Conservation (phyloP, 2,888 invertebrate species). For the Colostygia pectinataria region DNA sequence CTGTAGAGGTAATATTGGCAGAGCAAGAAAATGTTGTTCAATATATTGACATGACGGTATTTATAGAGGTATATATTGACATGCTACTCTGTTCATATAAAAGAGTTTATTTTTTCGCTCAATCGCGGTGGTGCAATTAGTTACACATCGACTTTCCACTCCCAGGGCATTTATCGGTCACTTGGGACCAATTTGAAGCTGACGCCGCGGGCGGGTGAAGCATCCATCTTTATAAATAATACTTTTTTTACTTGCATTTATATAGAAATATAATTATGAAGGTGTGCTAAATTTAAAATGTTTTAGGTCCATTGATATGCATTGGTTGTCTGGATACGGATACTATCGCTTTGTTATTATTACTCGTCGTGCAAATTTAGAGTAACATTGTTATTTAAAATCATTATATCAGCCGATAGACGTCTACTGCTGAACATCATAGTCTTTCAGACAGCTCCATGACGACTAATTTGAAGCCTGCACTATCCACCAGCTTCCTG, state of each 20-base stretch:
- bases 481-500: no score
- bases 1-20: no score
- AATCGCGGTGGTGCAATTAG: slow-evolving; percentile 36
- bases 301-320: not conserved
- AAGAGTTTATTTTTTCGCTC: slow-evolving; percentile 13
- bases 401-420: no score
- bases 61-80: no score
- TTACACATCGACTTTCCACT: slow-evolving; percentile 36
- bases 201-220: slow-evolving; percentile 34
- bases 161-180: slow-evolving; percentile 31
- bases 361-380: no score
- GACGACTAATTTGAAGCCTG: no score
- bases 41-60: no score
- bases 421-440: no score
- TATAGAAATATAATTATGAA: slow-evolving; percentile 13
- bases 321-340: not conserved
- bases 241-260: slow-evolving; percentile 8
- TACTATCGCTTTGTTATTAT: no score
- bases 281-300: slow-evolving; percentile 1
- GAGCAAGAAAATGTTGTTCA: no score
- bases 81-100: slow-evolving; percentile 6
- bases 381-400: no score
- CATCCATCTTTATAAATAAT: slow-evolving; percentile 22
- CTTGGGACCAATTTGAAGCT: slow-evolving; percentile 34
- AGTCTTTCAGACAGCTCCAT: no score